A percentile compares a stretch with the other conserved stretches of the same genome.
phyloP scores from a whole-genome alignment of 2,888 invertebrate genomes.

The Mythimna pallens region DNA sequence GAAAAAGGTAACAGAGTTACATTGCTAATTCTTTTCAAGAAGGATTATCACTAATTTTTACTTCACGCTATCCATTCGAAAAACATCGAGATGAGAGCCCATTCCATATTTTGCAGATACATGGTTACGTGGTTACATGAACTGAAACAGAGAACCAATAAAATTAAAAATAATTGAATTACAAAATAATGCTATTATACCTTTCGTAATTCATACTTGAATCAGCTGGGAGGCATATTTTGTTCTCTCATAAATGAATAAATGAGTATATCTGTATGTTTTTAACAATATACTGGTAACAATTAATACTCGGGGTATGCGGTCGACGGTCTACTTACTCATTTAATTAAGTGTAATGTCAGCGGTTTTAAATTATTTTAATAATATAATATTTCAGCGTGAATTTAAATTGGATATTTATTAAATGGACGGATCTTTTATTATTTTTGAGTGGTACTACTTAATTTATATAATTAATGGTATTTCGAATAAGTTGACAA shows the following conservation, averaged over 20 bases:
- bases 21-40: too few species aligned
- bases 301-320: slow-evolving; percentile 47
- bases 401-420: slow-evolving; percentile 43
- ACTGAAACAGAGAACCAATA: slow-evolving; percentile 13
- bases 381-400: slow-evolving; percentile 28
- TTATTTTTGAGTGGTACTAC: slow-evolving; percentile 6
- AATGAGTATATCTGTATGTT: slow-evolving; percentile 44
- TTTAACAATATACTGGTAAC: slow-evolving; percentile 45
- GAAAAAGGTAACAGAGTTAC: too few species aligned
- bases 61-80: too few species aligned
- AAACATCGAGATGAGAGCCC: too few species aligned
- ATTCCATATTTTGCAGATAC: not conserved
- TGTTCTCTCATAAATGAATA: slow-evolving; percentile 35
- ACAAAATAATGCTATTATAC: slow-evolving; percentile 35
- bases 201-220: slow-evolving; percentile 38
- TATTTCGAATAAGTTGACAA: not conserved
- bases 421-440: slow-evolving; percentile 30
- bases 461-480: not conserved
- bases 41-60: too few species aligned
- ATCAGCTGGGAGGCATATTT: slow-evolving; percentile 44
- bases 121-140: not conserved
- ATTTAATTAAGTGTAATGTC: slow-evolving; percentile 64
- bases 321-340: slow-evolving; percentile 35
- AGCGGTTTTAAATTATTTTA: slow-evolving; percentile 47
- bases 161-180: slow-evolving; percentile 27